Base-by-base conservation (phyloP, 2,113 vertebrate species). In the Sinocyclocheilus grahami region DNA sequence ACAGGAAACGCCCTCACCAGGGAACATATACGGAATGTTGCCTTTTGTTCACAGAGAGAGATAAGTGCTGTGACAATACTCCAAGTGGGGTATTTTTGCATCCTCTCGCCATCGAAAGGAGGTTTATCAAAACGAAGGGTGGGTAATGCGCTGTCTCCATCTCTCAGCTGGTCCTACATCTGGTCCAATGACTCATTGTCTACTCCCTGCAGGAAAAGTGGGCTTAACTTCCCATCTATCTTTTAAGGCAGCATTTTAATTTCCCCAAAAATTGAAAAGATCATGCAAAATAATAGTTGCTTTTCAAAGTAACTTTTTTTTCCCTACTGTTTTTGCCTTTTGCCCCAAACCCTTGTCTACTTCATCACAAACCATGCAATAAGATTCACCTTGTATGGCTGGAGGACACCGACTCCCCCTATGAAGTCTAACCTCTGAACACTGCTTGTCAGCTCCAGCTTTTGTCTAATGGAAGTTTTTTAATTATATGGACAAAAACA, bases 331-430 rank as follows among this genome's bases (percentile, higher is more conserved):
- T 85, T 86, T 69, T 84, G 83, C 85, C 37, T 37, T 37, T 37
- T 90, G 86, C 84, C 89, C 85, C 74, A 90, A 89, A 90, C 82
- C 83, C 87, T 82, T 83, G 42, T 89, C 81, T 85, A 20, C 65
- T 82, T 80, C 75, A 84, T 90, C 92, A 91, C 88, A 89, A 89
- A 89, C 83, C 65, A 84, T 90, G 91, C 92, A 87, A 91, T 86
- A 85, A 85, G 88, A 91, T 93, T 93, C 90, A 88, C 94, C 94
- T 92, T 94, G 95, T 95, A 95, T 95, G 95, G 94, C 91, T 92
- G 91, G 87, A 62, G 89, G 86, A 89, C 88, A 79, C 88, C 65
- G 85, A 85, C 84, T 82, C 39, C 79, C 65, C 24, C 72, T 62
- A 83, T 87, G 86, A 82, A 27, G 22, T 67, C 78, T 67, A 89